Base-by-base conservation (phyloP, 2,888 invertebrate species). In the Theretra japonica region DNA sequence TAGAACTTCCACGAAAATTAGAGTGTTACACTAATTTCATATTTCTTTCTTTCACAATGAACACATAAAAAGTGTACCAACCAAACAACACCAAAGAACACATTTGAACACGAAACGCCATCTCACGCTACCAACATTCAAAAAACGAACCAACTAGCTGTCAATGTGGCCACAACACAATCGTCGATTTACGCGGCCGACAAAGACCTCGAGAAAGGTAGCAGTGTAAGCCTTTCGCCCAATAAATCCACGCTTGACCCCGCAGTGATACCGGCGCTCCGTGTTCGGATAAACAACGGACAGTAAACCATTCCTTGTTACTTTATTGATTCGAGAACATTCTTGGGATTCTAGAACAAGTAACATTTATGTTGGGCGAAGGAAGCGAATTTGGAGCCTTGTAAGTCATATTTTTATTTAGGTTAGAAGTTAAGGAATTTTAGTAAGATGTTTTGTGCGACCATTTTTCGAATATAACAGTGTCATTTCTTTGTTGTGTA, bases 251-350 rank as follows among this genome's bases (percentile, higher is more conserved):
- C 6, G 23, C 21, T 48, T 65, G 23, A 65, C 65, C 48, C 41
- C 48, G 1, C 5, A 33, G 48, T 15, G 65, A 48, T 48, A 48
- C 3, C 65, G 65, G 65, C 23, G 53, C 41, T 41, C 30, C 28
- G 57, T 58, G 57, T 70, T 33, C 15, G 57, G 57, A 70, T 70
- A 57, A 70, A 70, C 17, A 8, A n/a, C 21, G n/a, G 58, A 58
- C 58, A 41, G 58, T 70, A 41, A 65, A 41, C 65, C 23, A 48
- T 48, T 65, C 41, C 23, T 15, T 48, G 21, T 65, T 65, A 48
- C 23, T 65, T 48, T 23, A 65, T 65, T 65, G 7, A 21, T 4
- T 15, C 19, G 23, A 41, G 53, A 53, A n/a, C 53, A 19, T 53
- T n/a, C 53, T n/a, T 53, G 17, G 19, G n/a, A 53, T 53, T 53